Evolutionary conservation across 2,113 vertebrate species (phyloP).

Genomic region (Empidonax traillii): DNA sequence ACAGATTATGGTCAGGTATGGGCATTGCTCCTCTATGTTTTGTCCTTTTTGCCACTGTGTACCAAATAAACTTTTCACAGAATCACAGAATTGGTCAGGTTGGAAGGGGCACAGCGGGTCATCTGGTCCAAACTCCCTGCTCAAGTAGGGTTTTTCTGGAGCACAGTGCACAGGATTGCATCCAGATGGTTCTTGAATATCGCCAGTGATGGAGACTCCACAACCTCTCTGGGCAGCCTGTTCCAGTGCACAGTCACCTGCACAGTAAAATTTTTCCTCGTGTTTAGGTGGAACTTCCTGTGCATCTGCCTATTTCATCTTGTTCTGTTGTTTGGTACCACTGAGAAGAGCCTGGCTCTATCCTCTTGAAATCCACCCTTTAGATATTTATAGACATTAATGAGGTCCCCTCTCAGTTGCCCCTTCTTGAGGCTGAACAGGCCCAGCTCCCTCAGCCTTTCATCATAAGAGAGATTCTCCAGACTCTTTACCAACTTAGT

Average conservation of each 20-base stretch:
- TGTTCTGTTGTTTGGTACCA: not conserved
- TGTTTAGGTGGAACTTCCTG: not conserved
- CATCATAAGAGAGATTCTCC: not conserved
- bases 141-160: not conserved
- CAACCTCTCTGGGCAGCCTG: not conserved
- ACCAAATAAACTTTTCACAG: not conserved
- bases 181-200: not conserved
- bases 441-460: not conserved
- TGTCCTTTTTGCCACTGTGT: not conserved
- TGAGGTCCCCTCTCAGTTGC: not conserved
- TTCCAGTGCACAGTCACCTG: no score
- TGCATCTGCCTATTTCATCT: not conserved
- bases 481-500: not conserved
- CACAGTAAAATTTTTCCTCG: not conserved
- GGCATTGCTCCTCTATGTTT: accelerated
- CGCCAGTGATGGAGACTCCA: not conserved
- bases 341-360: not conserved
- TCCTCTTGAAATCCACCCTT: not conserved
- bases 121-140: not conserved
- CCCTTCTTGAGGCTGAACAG: not conserved
- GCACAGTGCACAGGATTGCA: not conserved
- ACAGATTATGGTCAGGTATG: conserved; percentile 92
- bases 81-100: no score
- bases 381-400: not conserved
- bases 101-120: not conserved